Percentiles rank a stretch among this genome's conserved stretches.
Conservation (phyloP, 2,888 invertebrate species). For the Melanotus villosus region DNA sequence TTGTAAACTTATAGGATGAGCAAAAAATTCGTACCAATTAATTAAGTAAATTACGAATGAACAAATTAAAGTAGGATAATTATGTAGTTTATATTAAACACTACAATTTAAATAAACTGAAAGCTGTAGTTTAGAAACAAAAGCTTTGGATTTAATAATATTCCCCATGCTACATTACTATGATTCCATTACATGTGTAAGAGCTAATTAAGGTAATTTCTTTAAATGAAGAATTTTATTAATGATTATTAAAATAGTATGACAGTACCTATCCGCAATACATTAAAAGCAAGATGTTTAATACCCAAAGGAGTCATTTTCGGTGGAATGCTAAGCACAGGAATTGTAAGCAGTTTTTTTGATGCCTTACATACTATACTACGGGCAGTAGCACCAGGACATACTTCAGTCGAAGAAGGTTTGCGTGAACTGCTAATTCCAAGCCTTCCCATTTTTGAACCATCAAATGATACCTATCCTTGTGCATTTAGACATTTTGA, state of each 20-base stretch:
- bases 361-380: background rate
- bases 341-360: slow-evolving; percentile 22
- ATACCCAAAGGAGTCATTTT: slow-evolving; percentile 23
- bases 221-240: no score
- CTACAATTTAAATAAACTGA: no score
- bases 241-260: no score
- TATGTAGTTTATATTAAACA: no score
- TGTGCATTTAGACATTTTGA: slow-evolving; percentile 9
- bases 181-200: no score
- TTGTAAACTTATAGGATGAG: no score
- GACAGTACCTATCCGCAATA: no score
- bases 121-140: background rate
- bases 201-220: no score
- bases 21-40: no score
- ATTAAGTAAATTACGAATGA: background rate
- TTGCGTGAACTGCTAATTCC: no score
- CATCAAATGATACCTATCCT: background rate
- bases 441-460: background rate
- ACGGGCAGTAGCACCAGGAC: background rate
- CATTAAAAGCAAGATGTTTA: no score
- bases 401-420: no score
- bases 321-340: slow-evolving; percentile 26
- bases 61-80: background rate
- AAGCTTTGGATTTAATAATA: background rate
- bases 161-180: slow-evolving; percentile 12